Evolutionary conservation across 2,113 vertebrate species (phyloP).

Genomic region (Eclectus roratus): DNA sequence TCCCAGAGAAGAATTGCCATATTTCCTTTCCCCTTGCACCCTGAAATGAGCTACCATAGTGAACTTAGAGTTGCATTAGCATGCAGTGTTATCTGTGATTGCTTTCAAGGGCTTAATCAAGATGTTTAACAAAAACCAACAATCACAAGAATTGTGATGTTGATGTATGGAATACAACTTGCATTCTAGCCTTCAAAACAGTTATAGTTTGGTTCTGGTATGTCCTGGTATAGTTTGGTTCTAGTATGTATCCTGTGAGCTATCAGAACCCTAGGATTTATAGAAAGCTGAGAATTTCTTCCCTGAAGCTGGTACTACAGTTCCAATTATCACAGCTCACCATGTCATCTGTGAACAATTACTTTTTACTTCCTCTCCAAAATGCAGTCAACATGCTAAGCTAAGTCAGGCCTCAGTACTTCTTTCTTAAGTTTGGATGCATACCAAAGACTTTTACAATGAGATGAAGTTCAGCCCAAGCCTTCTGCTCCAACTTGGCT

Average conservation of each 20-base stretch:
- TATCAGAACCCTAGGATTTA: neutral
- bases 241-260: neutral
- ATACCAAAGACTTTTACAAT: neutral
- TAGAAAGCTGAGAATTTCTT: neutral
- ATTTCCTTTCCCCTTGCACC: neutral
- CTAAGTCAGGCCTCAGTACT: neutral
- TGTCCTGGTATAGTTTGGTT: neutral
- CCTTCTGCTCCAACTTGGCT: neutral
- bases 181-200: neutral
- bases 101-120: neutral
- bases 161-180: neutral
- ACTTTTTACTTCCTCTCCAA: neutral
- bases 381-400: neutral
- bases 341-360: neutral
- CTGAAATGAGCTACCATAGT: neutral
- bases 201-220: neutral
- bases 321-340: neutral
- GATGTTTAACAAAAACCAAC: neutral
- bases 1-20: neutral
- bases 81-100: neutral
- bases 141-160: neutral
- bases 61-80: neutral
- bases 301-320: neutral
- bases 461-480: neutral
- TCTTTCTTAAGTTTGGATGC: neutral